phyloP scores from a whole-genome alignment of 2,113 vertebrate species.

The Malurus melanocephalus region DNA sequence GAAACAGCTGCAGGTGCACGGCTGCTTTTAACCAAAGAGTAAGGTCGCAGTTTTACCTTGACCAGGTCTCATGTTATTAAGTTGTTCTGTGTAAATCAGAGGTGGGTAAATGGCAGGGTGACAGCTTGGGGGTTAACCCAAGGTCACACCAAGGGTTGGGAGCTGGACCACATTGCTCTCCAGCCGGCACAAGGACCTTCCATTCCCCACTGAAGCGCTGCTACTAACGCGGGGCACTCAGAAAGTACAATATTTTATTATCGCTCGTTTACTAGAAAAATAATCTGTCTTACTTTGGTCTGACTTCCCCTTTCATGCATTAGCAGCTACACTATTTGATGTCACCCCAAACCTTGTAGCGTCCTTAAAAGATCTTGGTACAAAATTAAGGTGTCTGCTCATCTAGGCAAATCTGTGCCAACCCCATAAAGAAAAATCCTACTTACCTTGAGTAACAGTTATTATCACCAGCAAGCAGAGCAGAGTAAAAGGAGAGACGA shows the following conservation, averaged over 20 bases:
- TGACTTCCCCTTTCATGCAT: slow-evolving; percentile 26
- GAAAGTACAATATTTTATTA: neutral
- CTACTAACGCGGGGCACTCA: neutral
- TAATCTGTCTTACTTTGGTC: neutral
- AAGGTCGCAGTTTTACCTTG: neutral
- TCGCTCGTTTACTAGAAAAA: neutral
- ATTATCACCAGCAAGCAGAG: slow-evolving; percentile 45
- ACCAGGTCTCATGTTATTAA: neutral
- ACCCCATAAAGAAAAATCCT: slow-evolving; percentile 38
- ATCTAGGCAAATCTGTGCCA: slow-evolving; percentile 3
- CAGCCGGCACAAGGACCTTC: neutral
- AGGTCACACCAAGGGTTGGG: neutral
- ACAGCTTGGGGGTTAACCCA: neutral
- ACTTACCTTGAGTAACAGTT: slow-evolving; percentile 61
- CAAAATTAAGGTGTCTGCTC: slow-evolving; percentile 16
- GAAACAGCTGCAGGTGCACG: neutral
- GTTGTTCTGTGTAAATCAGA: neutral
- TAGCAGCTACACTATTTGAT: slow-evolving; percentile 1
- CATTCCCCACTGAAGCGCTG: neutral
- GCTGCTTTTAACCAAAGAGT: neutral
- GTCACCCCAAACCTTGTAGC: neutral
- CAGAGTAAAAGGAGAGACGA: slow-evolving; percentile 34
- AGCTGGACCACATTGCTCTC: neutral
- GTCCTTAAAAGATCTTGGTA: neutral
- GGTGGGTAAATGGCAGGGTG: neutral